Conservation (phyloP, 2,797 vertebrate genomes). For the Allobates femoralis region DNA sequence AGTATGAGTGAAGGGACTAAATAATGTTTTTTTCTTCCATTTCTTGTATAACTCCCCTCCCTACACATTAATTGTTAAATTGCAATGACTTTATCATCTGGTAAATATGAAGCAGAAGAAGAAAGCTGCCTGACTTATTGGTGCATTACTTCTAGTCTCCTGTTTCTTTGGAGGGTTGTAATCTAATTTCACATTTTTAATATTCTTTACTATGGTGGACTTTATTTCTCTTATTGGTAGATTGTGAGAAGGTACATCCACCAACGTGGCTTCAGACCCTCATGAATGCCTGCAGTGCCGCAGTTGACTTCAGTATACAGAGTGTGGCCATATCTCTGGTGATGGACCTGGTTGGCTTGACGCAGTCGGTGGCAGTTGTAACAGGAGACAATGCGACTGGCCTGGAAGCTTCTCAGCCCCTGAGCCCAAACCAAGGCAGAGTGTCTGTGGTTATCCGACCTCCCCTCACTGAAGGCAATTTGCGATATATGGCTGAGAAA, state of each 20-base stretch:
- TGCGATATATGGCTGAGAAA: constrained; percentile 92
- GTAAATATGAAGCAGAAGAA: background rate
- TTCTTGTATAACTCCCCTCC: background rate
- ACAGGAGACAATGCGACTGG: constrained; percentile 85
- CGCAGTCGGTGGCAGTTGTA: constrained; percentile 93
- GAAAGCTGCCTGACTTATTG: too few species aligned
- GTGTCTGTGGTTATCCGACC: constrained; percentile 97
- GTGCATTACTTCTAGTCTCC: background rate
- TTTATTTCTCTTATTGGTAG: constrained; percentile 69
- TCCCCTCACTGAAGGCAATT: constrained; percentile 93
- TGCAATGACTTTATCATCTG: background rate
- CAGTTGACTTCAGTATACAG: constrained; percentile 88
- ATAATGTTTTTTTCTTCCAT: background rate
- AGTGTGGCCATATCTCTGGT: constrained; percentile 91
- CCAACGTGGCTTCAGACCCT: constrained; percentile 92
- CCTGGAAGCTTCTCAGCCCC: constrained; percentile 83
- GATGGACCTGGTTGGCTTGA: constrained; percentile 94
- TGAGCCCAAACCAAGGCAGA: constrained; percentile 95
- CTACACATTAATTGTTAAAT: background rate
- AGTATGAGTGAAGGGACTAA: background rate
- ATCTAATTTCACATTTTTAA: background rate
- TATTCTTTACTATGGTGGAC: too few species aligned
- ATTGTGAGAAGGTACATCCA: constrained; percentile 84
- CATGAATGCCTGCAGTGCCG: constrained; percentile 91
- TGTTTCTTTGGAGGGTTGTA: background rate